Evolutionary conservation across 2,888 invertebrate species (phyloP).

Genomic region (Linnaemya vulpina): DNA sequence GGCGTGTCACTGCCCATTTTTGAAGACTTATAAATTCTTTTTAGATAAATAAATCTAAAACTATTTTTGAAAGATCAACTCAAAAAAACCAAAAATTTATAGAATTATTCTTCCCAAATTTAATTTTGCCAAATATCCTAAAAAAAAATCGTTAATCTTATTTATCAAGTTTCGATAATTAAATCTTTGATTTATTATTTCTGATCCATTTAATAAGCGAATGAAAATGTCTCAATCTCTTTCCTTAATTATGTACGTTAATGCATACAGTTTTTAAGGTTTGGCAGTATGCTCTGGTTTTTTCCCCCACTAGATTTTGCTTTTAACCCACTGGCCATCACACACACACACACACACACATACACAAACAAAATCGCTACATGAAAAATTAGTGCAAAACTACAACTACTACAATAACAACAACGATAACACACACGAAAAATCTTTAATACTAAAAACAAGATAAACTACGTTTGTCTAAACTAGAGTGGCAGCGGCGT

Average conservation of each 20-base stretch:
- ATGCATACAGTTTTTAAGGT: constrained; percentile 9
- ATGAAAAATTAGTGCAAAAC: constrained; percentile 65
- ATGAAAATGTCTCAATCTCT: neutral
- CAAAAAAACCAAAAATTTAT: no score
- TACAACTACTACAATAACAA: constrained; percentile 40
- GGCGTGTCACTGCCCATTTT: no score
- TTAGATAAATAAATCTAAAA: no score
- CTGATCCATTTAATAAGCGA: neutral
- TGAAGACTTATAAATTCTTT: no score
- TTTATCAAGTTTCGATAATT: neutral
- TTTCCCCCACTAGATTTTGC: neutral
- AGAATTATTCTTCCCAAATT: no score
- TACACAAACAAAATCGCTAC: constrained; percentile 29
- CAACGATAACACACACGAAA: neutral
- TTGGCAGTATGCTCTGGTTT: constrained; percentile 1
- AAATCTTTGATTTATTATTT: neutral
- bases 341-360: neutral
- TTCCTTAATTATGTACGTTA: neutral
- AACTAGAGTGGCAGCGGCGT: constrained; percentile 59
- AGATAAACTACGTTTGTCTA: constrained; percentile 62
- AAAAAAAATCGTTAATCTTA: no score
- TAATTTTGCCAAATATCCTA: no score
- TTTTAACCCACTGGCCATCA: constrained; percentile 19
- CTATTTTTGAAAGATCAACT: no score
- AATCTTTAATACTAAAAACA: constrained; percentile 59